These are phyloP conservation scores for Rhingia campestris DNA, from an alignment of 2,888 invertebrate genomes.

Conservation along the genomic window DNA sequence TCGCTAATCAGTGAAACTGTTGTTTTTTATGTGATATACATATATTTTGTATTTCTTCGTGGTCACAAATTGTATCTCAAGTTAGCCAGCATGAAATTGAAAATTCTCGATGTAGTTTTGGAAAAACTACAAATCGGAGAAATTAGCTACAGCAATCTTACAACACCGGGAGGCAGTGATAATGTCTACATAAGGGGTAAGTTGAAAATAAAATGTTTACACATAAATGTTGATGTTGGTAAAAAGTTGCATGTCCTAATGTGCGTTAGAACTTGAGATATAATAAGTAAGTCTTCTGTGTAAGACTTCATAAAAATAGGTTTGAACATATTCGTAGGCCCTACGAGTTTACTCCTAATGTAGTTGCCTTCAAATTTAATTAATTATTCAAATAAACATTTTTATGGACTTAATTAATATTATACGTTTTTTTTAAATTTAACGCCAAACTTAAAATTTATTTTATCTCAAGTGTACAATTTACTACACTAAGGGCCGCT, in stretches of 20 bases:
- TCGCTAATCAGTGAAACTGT: slow-evolving; percentile 23
- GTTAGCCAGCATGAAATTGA: slow-evolving; percentile 64
- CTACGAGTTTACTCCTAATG: no score
- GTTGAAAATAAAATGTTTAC: not conserved
- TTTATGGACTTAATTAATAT: no score
- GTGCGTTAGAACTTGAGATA: not conserved
- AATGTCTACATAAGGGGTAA: slow-evolving; percentile 62
- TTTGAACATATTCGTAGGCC: no score
- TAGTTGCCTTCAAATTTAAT: no score
- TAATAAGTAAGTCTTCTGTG: not conserved
- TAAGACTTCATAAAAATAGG: no score
- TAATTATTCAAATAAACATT: no score
- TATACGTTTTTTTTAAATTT: no score
- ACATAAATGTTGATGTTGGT: not conserved
- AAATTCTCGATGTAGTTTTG: slow-evolving; percentile 70
- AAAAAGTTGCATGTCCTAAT: not conserved
- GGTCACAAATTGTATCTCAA: not conserved
- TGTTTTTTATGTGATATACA: not conserved
- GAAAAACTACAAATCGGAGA: slow-evolving; percentile 72
- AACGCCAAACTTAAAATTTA: no score
- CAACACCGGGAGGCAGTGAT: slow-evolving; percentile 36
- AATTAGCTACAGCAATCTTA: slow-evolving; percentile 36
- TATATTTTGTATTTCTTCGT: not conserved
- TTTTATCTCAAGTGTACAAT: no score
- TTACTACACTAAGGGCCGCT: no score